Evolutionary conservation across 2,113 vertebrate species (phyloP), one percentile per base, ranked within the genome.

Genomic region (Ammodytes marinus): DNA sequence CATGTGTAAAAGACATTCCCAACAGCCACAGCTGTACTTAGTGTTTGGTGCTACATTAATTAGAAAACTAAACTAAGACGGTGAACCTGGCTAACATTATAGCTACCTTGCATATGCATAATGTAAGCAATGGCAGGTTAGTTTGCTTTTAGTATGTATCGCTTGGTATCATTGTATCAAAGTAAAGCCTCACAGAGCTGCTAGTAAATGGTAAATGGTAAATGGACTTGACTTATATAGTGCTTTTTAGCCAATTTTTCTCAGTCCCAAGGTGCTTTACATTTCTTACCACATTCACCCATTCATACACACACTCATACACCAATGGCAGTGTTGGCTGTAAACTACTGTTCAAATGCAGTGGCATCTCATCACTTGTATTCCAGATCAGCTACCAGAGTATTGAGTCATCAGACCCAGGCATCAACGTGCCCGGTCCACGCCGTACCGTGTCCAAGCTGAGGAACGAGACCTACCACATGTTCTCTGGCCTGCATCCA

Each of bases 301-400:
- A 27, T 27, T 27, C 27, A 27, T 27, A 27, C 27, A 27, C 27
- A 27, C 27, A 27, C 27, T 27, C 27, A 27, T 27, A 27, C 27
- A 27, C 27, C 27, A 27, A 27, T 27, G 27, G 27, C 27, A 27
- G 27, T 27, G 27, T 27, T 27, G 27, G 9, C 35, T 49, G 5
- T 37, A 1, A 35, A 64, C 0, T 55, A 3, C 27, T 40, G 5
- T 64, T 67, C 76, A 45, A 52, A 80, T 50, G 7, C 11, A 5
- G 3, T 7, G 19, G 3, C 9, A 0, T 60, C n/a, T 47, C 59
- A 43, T 50, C 59, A 27, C 42, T 43, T 13, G 55, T 53, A 27
- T 49, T 65, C 55, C 89, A 99, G 98, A 97, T 99, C 93, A 98
- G 97, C 93, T 99, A 98, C 93, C 98, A 99, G 94, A 98, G 97